These are phyloP conservation scores for Pachliopta kotzebuea DNA, from an alignment of 2,888 invertebrate species.

Conservation along the genomic window DNA sequence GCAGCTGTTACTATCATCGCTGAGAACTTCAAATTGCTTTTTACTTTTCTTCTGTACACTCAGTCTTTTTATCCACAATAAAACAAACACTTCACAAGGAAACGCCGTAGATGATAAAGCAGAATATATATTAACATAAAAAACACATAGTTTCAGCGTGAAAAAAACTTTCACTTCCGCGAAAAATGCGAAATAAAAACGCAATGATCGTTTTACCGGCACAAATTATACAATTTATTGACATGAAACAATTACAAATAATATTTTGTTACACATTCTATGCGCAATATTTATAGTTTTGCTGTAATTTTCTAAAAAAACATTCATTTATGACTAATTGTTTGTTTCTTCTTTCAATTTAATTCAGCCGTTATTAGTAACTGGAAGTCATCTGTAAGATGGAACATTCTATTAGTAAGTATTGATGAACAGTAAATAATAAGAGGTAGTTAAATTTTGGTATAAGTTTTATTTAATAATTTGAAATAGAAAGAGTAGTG, in stretches of 20 bases:
- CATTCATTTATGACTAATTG: neutral
- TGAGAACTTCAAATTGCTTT: no score
- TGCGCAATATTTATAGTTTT: slow-evolving; percentile 6
- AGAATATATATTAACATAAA: no score
- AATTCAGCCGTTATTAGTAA: neutral
- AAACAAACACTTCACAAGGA: no score
- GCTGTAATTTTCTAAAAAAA: neutral
- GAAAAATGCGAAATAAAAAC: neutral
- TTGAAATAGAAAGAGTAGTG: no score
- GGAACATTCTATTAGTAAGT: neutral
- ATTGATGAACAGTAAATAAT: neutral
- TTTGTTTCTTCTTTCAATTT: neutral
- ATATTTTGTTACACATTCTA: slow-evolving; percentile 10
- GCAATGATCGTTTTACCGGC: neutral
- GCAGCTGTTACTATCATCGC: no score
- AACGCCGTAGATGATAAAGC: no score
- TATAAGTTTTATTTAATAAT: no score
- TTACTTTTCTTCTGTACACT: no score
- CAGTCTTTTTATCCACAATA: no score
- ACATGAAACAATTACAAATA: slow-evolving; percentile 2
- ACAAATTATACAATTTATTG: slow-evolving; percentile 1
- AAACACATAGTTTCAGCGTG: neutral
- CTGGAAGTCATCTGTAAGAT: neutral
- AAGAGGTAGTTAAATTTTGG: no score
- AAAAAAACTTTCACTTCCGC: no score